Conservation (phyloP, 2,888 invertebrate species). For the Merodon equestris region DNA sequence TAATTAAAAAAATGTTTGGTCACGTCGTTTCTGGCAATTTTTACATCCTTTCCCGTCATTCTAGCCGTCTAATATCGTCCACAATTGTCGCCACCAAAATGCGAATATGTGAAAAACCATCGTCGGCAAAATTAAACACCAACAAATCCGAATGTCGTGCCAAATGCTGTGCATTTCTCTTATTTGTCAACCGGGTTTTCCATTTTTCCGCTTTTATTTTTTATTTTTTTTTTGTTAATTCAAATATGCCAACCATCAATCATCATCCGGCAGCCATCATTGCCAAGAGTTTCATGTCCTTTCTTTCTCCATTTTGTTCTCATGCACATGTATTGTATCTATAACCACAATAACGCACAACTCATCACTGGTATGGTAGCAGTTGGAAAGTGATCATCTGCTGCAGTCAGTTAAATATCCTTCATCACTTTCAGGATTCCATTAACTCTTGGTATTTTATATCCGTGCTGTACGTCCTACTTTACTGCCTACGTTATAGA, state of each 20-base stretch:
- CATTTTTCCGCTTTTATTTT: background rate
- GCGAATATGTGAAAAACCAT: no score
- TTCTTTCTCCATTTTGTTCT: background rate
- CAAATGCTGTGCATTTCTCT: constrained; percentile 14
- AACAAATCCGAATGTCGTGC: background rate
- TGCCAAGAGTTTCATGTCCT: constrained; percentile 34
- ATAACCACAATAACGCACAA: constrained; percentile 42
- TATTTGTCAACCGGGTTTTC: background rate
- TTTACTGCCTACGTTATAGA: constrained; percentile 28
- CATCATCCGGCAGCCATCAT: constrained; percentile 53
- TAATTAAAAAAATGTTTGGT: no score
- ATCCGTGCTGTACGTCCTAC: constrained; percentile 41
- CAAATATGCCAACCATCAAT: constrained; percentile 64
- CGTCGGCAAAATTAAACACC: background rate
- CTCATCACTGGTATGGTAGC: constrained; percentile 11
- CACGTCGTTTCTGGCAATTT: no score
- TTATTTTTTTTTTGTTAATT: constrained; percentile 33
- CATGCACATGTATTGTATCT: background rate
- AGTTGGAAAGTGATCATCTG: constrained; percentile 49
- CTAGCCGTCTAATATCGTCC: no score
- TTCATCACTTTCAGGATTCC: constrained; percentile 66
- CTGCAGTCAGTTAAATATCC: constrained; percentile 59
- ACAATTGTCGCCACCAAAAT: no score
- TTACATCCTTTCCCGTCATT: no score
- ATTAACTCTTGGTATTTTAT: constrained; percentile 47